Percentiles rank a stretch among this genome's conserved stretches.
Conservation (phyloP, 2,888 invertebrate genomes). For the Himalopsyche tibetana region DNA sequence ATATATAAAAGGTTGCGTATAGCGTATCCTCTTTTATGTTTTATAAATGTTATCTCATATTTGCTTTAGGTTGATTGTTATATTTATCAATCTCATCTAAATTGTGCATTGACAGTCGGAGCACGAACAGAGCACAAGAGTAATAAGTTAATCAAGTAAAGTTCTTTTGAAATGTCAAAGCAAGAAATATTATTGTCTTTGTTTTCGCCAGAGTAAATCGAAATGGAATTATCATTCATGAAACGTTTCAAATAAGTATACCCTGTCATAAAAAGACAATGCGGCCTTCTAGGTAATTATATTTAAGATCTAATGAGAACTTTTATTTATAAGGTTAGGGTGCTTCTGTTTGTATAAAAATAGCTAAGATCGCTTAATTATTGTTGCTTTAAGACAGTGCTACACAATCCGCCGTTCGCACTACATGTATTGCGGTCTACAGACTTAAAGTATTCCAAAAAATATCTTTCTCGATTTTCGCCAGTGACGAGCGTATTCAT, state of each 20-base stretch:
- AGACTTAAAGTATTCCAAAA: too few species aligned
- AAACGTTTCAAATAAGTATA: not conserved
- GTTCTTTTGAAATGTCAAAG: constrained; percentile 25
- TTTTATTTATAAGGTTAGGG: not conserved
- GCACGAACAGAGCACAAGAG: not conserved
- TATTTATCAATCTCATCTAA: too few species aligned
- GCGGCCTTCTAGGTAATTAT: not conserved
- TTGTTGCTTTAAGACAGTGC: too few species aligned
- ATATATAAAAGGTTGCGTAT: too few species aligned
- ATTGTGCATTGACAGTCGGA: not conserved
- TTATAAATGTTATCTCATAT: too few species aligned
- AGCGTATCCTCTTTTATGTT: too few species aligned
- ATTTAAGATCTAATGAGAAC: not conserved
- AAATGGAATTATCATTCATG: not conserved
- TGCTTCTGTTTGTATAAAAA: not conserved
- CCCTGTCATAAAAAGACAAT: constrained; percentile 16
- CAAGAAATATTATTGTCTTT: constrained; percentile 3
- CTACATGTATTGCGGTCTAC: too few species aligned
- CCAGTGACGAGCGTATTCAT: too few species aligned
- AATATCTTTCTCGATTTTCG: too few species aligned
- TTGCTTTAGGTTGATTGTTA: too few species aligned
- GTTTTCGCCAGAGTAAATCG: not conserved
- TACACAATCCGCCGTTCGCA: too few species aligned
- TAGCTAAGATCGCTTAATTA: not conserved
- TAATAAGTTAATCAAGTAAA: constrained; percentile 30